Evolutionary conservation across 37 sponge, comb jelly and placozoan genomes (phyloP), one percentile per base, ranked within the genome.

Genomic region (Chondrosia reniformis): DNA sequence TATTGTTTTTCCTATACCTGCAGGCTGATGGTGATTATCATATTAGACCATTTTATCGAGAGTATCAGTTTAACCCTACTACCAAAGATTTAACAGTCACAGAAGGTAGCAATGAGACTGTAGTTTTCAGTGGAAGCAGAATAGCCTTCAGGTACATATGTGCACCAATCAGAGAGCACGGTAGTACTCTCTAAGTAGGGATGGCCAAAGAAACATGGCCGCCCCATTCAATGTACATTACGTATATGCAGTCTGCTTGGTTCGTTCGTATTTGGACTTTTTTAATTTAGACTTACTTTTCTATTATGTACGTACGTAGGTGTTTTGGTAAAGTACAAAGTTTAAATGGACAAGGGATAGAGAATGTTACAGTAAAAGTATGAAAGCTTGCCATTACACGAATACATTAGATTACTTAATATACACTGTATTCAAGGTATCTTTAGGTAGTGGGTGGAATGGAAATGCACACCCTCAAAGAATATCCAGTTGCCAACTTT

Each of bases 1-100:
- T 56, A 57, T 57, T 12, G 15, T 59, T 38, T 28, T 10, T 67
- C 36, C 8, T 63, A 24, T 15, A 30, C 31, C 79, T 33, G 22
- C 57, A 92, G 92, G 33, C 64, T 45, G 83, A 86, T 82, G 95
- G 88, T 30, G 79, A 87, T 38, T 94, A 90, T 41, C 87, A 85
- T 54, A 44, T 90, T 12, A 83, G 86, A 34, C 85, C 92, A 22
- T 75, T 94, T 28, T 67, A 90, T 0, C 87, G 90, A 42, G 95
- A 94, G 46, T 94, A 80, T 67, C 67, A 84, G 15, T 94, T 94
- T 52, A 6, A 67, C 2, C 95, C 95, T 25, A 43, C 88, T 27
- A 79, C 91, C 3, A 67, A 77, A 52, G 85, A 85, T 63, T 62
- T 78, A 67, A 33, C 54, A 57, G 54, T 84, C 33, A 32, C 22